A percentile compares a stretch with the other conserved stretches of the same genome.
Evolutionary conservation across 2,888 invertebrate genomes (phyloP).

Genomic region (Drosophila macrospina): DNA sequence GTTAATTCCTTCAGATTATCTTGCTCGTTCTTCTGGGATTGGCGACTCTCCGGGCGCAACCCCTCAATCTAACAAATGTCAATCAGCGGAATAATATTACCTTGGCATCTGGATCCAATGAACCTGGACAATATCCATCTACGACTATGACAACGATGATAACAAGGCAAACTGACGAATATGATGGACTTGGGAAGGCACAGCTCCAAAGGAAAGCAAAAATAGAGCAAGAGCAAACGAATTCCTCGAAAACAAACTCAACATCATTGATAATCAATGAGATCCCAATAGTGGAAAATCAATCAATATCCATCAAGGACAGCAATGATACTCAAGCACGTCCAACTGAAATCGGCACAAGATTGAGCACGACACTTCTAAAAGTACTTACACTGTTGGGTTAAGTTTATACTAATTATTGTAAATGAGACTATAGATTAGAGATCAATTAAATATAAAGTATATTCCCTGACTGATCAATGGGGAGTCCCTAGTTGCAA

Average conservation of each 20-base stretch:
- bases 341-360: constrained; percentile 22
- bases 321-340: neutral
- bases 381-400: constrained; percentile 35
- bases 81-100: neutral
- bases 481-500: constrained; percentile 6
- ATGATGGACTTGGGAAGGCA: neutral
- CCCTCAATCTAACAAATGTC: neutral
- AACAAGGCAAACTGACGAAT: neutral
- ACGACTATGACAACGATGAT: neutral
- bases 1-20: constrained; percentile 23
- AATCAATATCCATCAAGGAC: neutral
- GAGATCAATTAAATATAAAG: constrained; percentile 11
- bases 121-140: neutral
- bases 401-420: constrained; percentile 4
- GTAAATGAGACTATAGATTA: neutral
- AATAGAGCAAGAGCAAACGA: neutral
- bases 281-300: neutral
- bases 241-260: neutral
- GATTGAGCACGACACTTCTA: constrained; percentile 37
- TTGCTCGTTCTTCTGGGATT: constrained; percentile 18
- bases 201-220: neutral
- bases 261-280: neutral
- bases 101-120: neutral
- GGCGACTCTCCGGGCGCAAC: neutral
- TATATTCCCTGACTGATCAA: neutral